Evolutionary conservation across 2,113 vertebrate genomes (phyloP).

Genomic region (Suricata suricatta): DNA sequence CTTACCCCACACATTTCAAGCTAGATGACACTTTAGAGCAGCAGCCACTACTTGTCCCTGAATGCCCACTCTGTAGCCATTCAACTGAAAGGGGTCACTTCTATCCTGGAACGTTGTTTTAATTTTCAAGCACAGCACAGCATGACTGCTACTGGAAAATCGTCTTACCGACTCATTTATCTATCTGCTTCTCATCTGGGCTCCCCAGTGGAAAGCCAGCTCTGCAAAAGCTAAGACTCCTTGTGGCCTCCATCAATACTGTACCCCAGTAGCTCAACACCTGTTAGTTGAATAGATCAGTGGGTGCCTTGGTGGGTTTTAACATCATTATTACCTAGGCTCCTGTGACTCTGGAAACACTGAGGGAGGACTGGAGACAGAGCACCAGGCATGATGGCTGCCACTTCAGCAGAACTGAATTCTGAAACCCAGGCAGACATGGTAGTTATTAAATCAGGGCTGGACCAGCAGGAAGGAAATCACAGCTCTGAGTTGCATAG

Average conservation of each 20-base stretch:
- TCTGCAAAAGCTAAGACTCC: not conserved
- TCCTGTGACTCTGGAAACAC: not conserved
- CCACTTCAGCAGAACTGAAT: not conserved
- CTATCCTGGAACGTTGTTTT: not conserved
- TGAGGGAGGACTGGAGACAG: not conserved
- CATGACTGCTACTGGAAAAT: not conserved
- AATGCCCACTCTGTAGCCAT: not conserved
- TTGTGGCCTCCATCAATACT: not conserved
- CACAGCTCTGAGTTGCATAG: not conserved
- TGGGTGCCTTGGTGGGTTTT: not conserved
- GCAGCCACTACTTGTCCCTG: not conserved
- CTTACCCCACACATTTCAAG: not conserved
- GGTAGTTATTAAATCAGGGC: not conserved
- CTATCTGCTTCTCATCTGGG: not conserved
- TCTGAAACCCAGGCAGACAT: not conserved
- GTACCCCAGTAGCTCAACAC: not conserved
- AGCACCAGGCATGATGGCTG: not conserved
- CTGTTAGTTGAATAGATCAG: not conserved
- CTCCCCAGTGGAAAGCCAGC: not conserved
- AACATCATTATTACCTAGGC: not conserved
- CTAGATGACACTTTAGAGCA: not conserved
- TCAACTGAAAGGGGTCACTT: not conserved
- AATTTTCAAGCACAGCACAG: not conserved
- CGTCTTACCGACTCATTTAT: not conserved
- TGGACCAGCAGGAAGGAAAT: not conserved